Conservation (phyloP, 2,888 invertebrate species). For the Oligia fasciuncula region DNA sequence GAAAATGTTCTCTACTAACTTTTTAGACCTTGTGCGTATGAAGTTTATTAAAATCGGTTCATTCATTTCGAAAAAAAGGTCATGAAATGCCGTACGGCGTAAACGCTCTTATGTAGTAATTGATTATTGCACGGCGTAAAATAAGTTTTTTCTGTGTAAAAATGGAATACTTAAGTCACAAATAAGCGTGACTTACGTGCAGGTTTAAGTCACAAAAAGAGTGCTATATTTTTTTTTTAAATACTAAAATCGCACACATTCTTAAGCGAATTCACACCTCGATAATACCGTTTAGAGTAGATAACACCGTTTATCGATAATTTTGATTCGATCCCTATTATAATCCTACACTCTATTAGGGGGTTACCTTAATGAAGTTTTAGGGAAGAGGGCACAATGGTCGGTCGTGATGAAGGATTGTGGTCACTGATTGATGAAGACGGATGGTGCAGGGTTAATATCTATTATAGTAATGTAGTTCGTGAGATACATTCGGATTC, state of each 20-base stretch:
- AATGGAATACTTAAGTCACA: too few relatives aligned
- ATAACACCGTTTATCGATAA: conserved; percentile 12
- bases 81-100: too few relatives aligned
- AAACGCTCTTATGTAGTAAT: too few relatives aligned
- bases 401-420: conserved; percentile 66
- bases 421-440: conserved; percentile 74
- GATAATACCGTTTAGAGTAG: background rate
- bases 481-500: conserved; percentile 38
- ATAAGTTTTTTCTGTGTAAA: too few relatives aligned
- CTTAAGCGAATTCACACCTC: background rate
- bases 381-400: conserved; percentile 68
- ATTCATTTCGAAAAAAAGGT: too few relatives aligned
- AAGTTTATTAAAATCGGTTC: too few relatives aligned
- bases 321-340: background rate
- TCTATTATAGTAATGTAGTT: conserved; percentile 45
- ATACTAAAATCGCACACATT: background rate
- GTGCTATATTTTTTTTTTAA: too few relatives aligned
- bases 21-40: too few relatives aligned
- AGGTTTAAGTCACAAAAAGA: too few relatives aligned
- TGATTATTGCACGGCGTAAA: too few relatives aligned
- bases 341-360: conserved; percentile 27
- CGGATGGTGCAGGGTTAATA: conserved; percentile 56
- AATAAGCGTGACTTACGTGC: too few relatives aligned
- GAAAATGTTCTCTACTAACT: too few relatives aligned
- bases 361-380: conserved; percentile 68